Evolutionary conservation across 2,797 vertebrate species (phyloP).

Genomic region (Gastrophryne carolinensis): DNA sequence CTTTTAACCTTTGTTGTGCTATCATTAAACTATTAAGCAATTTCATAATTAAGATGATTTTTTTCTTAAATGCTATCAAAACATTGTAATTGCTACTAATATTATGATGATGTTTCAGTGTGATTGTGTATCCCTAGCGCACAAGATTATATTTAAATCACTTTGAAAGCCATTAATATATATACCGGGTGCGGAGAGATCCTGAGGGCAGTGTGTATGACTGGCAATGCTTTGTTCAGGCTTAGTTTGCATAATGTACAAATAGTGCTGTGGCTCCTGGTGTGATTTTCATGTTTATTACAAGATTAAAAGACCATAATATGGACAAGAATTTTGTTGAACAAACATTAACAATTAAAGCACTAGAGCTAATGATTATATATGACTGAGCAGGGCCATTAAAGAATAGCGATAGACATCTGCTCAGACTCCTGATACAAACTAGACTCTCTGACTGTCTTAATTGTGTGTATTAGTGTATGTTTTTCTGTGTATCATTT

Average conservation of each 20-base stretch:
- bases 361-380: too few species aligned
- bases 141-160: slow-evolving; percentile 49
- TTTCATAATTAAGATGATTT: background rate
- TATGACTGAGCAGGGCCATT: too few species aligned
- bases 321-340: too few species aligned
- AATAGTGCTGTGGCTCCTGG: slow-evolving; percentile 59
- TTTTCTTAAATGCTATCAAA: slow-evolving; percentile 34
- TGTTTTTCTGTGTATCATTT: too few species aligned
- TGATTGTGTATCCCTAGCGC: slow-evolving; percentile 13
- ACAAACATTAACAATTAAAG: too few species aligned
- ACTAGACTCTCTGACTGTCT: too few species aligned
- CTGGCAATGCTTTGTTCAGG: slow-evolving; percentile 52
- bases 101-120: background rate
- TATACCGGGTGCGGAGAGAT: slow-evolving; percentile 49
- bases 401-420: too few species aligned
- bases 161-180: slow-evolving; percentile 54
- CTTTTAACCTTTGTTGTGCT: background rate
- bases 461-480: too few species aligned
- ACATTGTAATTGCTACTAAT: slow-evolving; percentile 28
- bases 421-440: too few species aligned
- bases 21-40: background rate
- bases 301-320: too few species aligned
- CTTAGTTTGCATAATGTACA: slow-evolving; percentile 55
- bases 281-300: slow-evolving; percentile 65
- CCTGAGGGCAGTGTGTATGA: slow-evolving; percentile 54